Evolutionary conservation across 2,888 invertebrate genomes (phyloP), one percentile per base, ranked within the genome.

Genomic region (Drosophila mimetica): DNA sequence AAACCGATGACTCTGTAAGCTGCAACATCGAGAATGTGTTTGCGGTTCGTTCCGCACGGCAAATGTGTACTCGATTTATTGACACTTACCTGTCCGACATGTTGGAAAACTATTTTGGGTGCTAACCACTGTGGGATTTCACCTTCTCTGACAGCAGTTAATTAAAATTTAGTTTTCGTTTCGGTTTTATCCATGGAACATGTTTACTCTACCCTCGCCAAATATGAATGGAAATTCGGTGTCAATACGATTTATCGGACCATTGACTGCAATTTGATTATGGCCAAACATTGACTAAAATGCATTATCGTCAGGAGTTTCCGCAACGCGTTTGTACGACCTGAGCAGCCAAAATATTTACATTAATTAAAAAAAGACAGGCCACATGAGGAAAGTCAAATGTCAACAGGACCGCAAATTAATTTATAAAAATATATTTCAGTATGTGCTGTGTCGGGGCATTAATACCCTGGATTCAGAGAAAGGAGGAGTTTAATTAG

Each of bases 121-220:
- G 76, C 48, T 28, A 22, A 39, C 28, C 30, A 39, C 36, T 74
- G 59, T 39, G 37, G 47, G n/a, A 41, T 50, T 30, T 36, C 36
- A 39, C 42, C 51, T 60, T 53, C 57, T 52, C 53, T n/a, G 63
- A 42, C 60, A 48, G 76, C 64, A 86, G 74, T 82, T 87, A 81
- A 85, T 82, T 82, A 86, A 86, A 84, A 84, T 78, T 80, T 77
- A 77, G 87, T 76, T 82, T 84, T 71, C 69, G 55, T 70, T 77
- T 83, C 69, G 73, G 71, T 70, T 74, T 64, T 71, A 18, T 6
- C 25, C 18, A 25, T 13, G 1, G 22, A n/a, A 42, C 59, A 57
- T 70, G 61, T 63, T 71, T 76, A 47, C 47, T 41, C 44, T 22
- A 20, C 28, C 32, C 11, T 30, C 41, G 25, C 42, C 34, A 46